phyloP scores from a whole-genome alignment of 2,888 invertebrate species.

The Parnassius orleans region DNA sequence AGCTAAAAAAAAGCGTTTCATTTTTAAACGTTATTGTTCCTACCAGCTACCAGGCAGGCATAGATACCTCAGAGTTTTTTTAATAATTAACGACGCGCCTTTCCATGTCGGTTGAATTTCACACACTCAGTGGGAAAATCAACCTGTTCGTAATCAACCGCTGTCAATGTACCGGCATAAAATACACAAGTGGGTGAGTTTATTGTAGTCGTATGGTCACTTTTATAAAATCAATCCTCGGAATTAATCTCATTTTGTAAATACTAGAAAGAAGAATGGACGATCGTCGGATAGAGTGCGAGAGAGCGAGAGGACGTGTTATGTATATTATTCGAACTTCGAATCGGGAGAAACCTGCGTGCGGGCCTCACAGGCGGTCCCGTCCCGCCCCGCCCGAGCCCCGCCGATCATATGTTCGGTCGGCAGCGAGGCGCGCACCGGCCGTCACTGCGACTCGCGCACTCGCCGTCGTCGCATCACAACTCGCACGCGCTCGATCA shows the following conservation, averaged over 20 bases:
- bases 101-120: slow-evolving; percentile 25
- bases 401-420: slow-evolving; percentile 78
- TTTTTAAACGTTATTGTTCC: slow-evolving; percentile 22
- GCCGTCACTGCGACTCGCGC: slow-evolving; percentile 73
- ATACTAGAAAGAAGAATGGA: slow-evolving; percentile 47
- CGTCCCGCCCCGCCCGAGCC: slow-evolving; percentile 49
- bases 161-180: slow-evolving; percentile 30
- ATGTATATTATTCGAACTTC: slow-evolving; percentile 71
- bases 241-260: slow-evolving; percentile 58
- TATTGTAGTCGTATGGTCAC: slow-evolving; percentile 33
- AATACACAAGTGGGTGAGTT: slow-evolving; percentile 21
- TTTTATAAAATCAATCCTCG: slow-evolving; percentile 38
- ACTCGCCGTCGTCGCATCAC: slow-evolving; percentile 70
- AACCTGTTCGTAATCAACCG: slow-evolving; percentile 32
- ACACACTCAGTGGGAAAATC: slow-evolving; percentile 29
- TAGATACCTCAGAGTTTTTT: slow-evolving; percentile 24
- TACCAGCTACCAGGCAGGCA: slow-evolving; percentile 9
- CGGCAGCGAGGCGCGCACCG: slow-evolving; percentile 56
- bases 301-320: slow-evolving; percentile 68
- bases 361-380: slow-evolving; percentile 68
- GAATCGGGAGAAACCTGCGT: slow-evolving; percentile 79
- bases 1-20: slow-evolving; percentile 4
- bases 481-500: slow-evolving; percentile 58
- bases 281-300: slow-evolving; percentile 45
- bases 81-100: slow-evolving; percentile 28